A percentile compares a stretch with the other conserved stretches of the same genome.
phyloP scores from a whole-genome alignment of 2,797 vertebrate species.

The Mastacembelus armatus region DNA sequence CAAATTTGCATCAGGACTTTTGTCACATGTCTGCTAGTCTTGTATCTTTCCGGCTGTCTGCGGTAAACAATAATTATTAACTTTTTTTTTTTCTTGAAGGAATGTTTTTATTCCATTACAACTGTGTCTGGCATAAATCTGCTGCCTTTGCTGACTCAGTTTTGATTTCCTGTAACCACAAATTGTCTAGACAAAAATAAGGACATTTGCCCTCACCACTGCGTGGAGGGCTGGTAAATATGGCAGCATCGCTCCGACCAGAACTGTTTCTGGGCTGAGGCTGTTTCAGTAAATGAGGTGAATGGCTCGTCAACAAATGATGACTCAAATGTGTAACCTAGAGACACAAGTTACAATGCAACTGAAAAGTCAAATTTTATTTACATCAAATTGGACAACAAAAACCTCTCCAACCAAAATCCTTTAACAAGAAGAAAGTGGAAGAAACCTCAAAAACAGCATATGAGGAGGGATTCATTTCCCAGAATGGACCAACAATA shows the following conservation, averaged over 20 bases:
- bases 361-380: constrained; percentile 8
- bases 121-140: constrained; percentile 47
- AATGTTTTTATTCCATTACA: constrained; percentile 52
- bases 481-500: too few species aligned
- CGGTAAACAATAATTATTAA: constrained; percentile 56
- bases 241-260: constrained; percentile 50
- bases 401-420: too few species aligned
- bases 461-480: not conserved
- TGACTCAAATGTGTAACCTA: constrained; percentile 46
- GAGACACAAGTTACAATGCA: constrained; percentile 24
- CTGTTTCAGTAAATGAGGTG: constrained; percentile 50
- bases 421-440: not conserved
- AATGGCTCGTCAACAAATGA: constrained; percentile 41
- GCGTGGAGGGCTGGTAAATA: constrained; percentile 47
- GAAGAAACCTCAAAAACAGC: not conserved
- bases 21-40: constrained; percentile 55
- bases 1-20: constrained; percentile 33
- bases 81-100: constrained; percentile 44
- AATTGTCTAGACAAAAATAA: constrained; percentile 57
- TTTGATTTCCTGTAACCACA: constrained; percentile 65
- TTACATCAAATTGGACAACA: too few species aligned
- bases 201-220: constrained; percentile 33
- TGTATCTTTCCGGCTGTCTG: constrained; percentile 53
- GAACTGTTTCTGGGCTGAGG: constrained; percentile 41
- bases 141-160: constrained; percentile 49